A percentile compares a stretch with the other conserved stretches of the same genome.
Evolutionary conservation across 2,113 vertebrate genomes (phyloP).

Genomic region (Martes martes): DNA sequence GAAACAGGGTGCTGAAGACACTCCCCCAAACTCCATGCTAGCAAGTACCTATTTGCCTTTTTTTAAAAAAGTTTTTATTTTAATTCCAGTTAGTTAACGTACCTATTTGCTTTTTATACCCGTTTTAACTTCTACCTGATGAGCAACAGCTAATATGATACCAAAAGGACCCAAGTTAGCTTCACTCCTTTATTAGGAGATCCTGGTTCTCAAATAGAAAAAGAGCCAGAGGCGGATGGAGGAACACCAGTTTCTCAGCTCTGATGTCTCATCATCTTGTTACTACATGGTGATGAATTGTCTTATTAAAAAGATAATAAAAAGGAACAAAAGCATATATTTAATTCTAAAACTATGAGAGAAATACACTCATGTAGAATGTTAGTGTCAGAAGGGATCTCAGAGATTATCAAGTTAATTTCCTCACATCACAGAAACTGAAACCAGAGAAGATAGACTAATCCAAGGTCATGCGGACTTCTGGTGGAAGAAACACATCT

Average conservation of each 20-base stretch:
- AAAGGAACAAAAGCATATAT: background rate
- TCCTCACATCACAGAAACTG: background rate
- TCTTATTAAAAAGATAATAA: background rate
- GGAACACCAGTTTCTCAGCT: background rate
- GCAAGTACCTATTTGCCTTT: background rate
- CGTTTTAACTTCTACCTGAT: background rate
- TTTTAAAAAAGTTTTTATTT: background rate
- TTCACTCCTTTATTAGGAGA: background rate
- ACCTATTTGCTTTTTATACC: background rate
- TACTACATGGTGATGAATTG: background rate
- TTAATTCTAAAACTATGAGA: background rate
- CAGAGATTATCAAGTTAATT: background rate
- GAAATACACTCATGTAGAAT: background rate
- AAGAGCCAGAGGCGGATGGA: background rate
- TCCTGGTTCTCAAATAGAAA: background rate
- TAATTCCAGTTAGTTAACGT: background rate
- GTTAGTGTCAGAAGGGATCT: background rate
- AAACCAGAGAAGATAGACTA: background rate
- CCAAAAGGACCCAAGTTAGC: background rate
- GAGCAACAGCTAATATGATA: background rate
- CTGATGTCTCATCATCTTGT: background rate
- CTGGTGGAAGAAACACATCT: background rate
- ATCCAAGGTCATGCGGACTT: too few species aligned
- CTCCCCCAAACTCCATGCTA: background rate
- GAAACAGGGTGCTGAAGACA: background rate